These are phyloP conservation scores for Cinara cedri DNA, from an alignment of 2,888 invertebrate species.

Conservation along the genomic window DNA sequence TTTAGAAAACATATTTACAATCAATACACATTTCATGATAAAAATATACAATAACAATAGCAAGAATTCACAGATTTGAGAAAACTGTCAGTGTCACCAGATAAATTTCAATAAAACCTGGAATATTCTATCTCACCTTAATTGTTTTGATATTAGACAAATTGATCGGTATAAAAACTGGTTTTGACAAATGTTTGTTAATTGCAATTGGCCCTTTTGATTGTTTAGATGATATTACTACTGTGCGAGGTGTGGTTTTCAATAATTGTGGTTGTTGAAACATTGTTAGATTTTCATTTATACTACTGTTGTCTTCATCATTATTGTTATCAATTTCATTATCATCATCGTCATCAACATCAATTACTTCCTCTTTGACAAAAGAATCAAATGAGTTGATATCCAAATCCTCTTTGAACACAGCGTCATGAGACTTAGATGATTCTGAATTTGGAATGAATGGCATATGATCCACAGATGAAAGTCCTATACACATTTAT, in stretches of 20 bases:
- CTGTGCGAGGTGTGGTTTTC: slow-evolving; percentile 43
- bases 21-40: no score
- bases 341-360: background rate
- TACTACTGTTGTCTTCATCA: background rate
- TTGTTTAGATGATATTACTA: slow-evolving; percentile 48
- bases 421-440: background rate
- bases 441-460: slow-evolving; percentile 36
- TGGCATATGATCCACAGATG: slow-evolving; percentile 46
- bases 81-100: background rate
- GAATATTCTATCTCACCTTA: slow-evolving; percentile 34
- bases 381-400: slow-evolving; percentile 26
- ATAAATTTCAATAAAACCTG: background rate
- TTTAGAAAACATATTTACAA: no score
- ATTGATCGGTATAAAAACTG: slow-evolving; percentile 57
- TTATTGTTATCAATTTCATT: background rate
- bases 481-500: slow-evolving; percentile 48
- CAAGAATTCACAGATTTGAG: background rate
- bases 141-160: slow-evolving; percentile 56
- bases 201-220: slow-evolving; percentile 46
- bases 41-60: no score
- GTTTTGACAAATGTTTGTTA: slow-evolving; percentile 42
- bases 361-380: slow-evolving; percentile 49
- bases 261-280: slow-evolving; percentile 42
- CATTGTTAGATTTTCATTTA: background rate
- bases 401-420: slow-evolving; percentile 19